A percentile compares a stretch with the other conserved stretches of the same genome.
Evolutionary conservation across 2,888 invertebrate species (phyloP).

Genomic region (Luperina nickerlii): DNA sequence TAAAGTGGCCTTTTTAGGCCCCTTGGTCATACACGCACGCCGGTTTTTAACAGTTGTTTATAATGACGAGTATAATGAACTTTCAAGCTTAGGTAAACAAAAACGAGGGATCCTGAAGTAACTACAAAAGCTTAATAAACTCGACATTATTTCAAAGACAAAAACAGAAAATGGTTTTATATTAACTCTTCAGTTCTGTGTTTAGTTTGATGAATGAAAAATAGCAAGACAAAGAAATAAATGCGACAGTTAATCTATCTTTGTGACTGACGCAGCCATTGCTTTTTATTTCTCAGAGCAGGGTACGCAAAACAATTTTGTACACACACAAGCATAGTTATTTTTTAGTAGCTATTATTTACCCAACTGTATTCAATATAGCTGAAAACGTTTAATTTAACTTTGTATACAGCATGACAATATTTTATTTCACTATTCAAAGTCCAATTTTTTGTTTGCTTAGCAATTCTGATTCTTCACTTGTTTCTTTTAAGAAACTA

Average conservation of each 20-base stretch:
- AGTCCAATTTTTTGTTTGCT: too few species aligned
- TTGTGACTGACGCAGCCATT: constrained; percentile 42
- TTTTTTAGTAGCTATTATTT: constrained; percentile 33
- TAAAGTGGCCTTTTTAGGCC: too few species aligned
- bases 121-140: neutral
- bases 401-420: constrained; percentile 2
- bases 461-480: rapidly evolving
- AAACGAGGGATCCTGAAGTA: neutral
- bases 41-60: neutral
- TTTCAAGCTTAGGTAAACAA: neutral
- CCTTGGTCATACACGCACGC: too few species aligned
- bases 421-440: neutral
- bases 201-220: constrained; percentile 54
- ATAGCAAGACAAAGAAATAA: constrained; percentile 43
- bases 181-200: constrained; percentile 18
- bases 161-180: constrained; percentile 22
- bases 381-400: constrained; percentile 6
- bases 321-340: constrained; percentile 18
- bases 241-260: constrained; percentile 57
- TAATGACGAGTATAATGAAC: neutral
- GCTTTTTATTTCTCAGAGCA: constrained; percentile 38
- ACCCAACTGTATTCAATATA: constrained; percentile 26
- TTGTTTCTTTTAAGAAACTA: neutral
- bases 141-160: neutral
- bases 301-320: constrained; percentile 47